phyloP scores from a whole-genome alignment of 2,888 invertebrate genomes.

The Ischnus inquisitorius region DNA sequence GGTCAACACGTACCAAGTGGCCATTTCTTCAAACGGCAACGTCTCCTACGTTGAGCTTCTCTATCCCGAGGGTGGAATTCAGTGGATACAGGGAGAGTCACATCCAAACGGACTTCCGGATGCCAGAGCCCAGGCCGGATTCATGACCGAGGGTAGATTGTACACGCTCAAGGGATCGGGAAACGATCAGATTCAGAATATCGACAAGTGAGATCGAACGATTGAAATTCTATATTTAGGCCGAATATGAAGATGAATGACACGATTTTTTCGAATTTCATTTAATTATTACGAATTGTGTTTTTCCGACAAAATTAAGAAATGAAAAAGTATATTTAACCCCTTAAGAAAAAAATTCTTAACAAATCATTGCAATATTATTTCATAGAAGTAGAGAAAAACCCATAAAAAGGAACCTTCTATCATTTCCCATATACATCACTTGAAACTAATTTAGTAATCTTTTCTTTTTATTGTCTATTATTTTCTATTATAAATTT shows the following conservation, averaged over 20 bases:
- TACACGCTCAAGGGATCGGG: constrained; percentile 95
- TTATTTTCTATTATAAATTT: no score
- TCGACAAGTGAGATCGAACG: constrained; percentile 89
- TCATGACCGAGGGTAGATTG: constrained; percentile 93
- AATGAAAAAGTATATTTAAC: no score
- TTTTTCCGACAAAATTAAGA: no score
- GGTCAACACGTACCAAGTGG: constrained; percentile 95
- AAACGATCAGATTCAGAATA: constrained; percentile 93
- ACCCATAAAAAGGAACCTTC: no score
- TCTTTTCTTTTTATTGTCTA: no score
- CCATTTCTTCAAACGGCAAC: constrained; percentile 88
- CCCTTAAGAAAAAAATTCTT: no score
- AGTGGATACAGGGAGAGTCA: constrained; percentile 95
- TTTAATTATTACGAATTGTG: no score
- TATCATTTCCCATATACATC: no score
- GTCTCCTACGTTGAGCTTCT: constrained; percentile 94
- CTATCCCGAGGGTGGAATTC: constrained; percentile 95
- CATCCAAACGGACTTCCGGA: constrained; percentile 93
- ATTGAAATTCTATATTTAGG: neutral
- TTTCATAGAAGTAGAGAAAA: no score
- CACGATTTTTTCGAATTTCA: no score
- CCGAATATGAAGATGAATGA: neutral
- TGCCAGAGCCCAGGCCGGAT: constrained; percentile 97
- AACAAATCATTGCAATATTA: no score
- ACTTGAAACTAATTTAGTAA: no score